Conservation (phyloP, 2,888 invertebrate genomes). For the Dicycla oo region DNA sequence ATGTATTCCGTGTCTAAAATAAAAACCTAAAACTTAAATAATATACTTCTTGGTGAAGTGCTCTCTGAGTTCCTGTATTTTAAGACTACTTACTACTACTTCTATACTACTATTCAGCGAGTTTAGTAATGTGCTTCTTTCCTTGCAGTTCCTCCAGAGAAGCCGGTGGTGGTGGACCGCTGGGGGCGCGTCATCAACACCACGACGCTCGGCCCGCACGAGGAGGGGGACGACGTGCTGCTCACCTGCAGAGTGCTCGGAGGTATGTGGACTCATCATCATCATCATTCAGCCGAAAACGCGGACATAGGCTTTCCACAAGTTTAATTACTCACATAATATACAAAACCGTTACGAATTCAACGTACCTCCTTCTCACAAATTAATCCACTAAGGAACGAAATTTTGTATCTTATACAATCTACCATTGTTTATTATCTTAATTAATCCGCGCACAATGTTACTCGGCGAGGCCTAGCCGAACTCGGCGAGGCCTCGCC, state of each 20-base stretch:
- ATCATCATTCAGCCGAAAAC: not conserved
- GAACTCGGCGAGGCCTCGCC: too few species aligned
- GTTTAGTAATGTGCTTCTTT: slow-evolving; percentile 24
- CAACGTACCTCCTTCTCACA: slow-evolving; percentile 36
- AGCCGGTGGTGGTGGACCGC: slow-evolving; percentile 95
- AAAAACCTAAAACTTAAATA: too few species aligned
- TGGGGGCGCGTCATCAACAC: slow-evolving; percentile 96
- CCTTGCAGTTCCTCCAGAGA: slow-evolving; percentile 95
- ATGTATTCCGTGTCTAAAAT: too few species aligned
- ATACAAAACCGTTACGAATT: slow-evolving; percentile 30
- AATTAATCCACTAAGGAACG: slow-evolving; percentile 51
- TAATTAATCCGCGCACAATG: slow-evolving; percentile 63
- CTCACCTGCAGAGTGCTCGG: slow-evolving; percentile 96
- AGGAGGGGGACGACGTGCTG: slow-evolving; percentile 96
- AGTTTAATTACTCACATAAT: slow-evolving; percentile 16
- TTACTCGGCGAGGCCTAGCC: slow-evolving; percentile 44
- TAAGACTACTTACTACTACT: too few species aligned
- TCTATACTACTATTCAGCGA: too few species aligned
- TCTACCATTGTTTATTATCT: slow-evolving; percentile 63
- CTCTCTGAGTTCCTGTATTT: too few species aligned
- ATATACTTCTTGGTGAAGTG: too few species aligned
- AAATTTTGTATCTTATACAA: slow-evolving; percentile 48
- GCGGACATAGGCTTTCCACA: too few species aligned
- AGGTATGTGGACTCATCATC: slow-evolving; percentile 81
- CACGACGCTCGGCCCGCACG: slow-evolving; percentile 95